These are phyloP conservation scores for Ispidina picta DNA, from an alignment of 2,797 vertebrate genomes.

Conservation along the genomic window DNA sequence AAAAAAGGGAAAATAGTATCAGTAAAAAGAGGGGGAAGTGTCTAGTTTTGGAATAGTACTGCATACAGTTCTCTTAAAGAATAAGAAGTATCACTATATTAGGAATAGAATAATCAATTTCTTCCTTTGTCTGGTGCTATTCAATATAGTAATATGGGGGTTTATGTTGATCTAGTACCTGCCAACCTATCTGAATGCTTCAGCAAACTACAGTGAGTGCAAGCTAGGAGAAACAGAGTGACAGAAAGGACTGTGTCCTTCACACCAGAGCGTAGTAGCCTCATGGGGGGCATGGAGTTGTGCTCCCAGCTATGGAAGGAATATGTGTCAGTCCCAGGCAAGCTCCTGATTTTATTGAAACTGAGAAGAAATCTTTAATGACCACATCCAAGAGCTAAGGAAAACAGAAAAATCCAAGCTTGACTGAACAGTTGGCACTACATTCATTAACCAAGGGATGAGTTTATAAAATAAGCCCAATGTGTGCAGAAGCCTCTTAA, in stretches of 20 bases:
- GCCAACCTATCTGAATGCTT: not conserved
- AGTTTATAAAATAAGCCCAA: not conserved
- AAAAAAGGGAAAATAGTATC: not conserved
- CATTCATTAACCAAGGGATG: not conserved
- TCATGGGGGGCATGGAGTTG: not conserved
- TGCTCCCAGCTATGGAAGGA: not conserved
- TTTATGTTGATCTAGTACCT: not conserved
- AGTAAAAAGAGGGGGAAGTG: not conserved
- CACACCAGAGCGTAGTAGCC: accelerated
- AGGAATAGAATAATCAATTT: not conserved
- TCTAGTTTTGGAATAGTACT: not conserved
- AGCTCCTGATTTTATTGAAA: not conserved
- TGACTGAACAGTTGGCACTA: not conserved
- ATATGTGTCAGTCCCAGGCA: not conserved
- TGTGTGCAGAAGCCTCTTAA: not conserved
- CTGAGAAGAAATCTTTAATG: not conserved
- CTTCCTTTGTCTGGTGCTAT: not conserved
- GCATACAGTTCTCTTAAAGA: not conserved
- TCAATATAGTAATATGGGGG: not conserved
- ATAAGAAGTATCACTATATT: not conserved
- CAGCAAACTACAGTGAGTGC: not conserved
- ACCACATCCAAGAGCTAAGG: not conserved
- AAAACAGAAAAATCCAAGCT: not conserved
- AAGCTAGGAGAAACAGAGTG: not conserved
- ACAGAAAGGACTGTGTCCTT: not conserved